Conservation (phyloP, 2,113 vertebrate species). For the Calonectris borealis region DNA sequence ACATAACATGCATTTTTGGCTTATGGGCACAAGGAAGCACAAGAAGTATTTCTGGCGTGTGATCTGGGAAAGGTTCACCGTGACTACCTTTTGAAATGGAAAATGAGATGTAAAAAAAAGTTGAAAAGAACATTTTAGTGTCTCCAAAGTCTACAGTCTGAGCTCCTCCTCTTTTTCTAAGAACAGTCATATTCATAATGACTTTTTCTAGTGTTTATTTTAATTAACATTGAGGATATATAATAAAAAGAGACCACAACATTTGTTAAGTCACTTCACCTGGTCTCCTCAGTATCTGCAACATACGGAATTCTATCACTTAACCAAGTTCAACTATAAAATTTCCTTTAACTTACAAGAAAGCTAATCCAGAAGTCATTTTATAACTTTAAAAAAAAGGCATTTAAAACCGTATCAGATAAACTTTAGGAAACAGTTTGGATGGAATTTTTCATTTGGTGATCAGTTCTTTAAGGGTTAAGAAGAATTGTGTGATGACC, state of each 20-base stretch:
- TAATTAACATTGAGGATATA: neutral
- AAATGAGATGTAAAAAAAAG: neutral
- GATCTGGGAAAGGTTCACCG: neutral
- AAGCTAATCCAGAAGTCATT: neutral
- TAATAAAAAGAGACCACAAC: neutral
- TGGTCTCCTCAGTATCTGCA: neutral
- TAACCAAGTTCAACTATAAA: neutral
- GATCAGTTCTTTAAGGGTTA: neutral
- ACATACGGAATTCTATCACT: neutral
- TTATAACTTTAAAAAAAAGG: neutral
- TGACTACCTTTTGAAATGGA: neutral
- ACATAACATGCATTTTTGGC: neutral
- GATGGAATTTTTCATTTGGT: neutral
- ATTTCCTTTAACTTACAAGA: neutral
- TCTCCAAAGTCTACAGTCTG: neutral
- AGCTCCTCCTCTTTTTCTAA: neutral
- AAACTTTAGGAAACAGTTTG: neutral
- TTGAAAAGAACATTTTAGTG: neutral
- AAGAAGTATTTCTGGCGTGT: neutral
- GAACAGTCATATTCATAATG: neutral
- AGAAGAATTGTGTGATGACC: neutral
- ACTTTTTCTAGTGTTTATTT: neutral
- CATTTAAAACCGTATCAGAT: neutral
- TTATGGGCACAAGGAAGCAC: neutral
- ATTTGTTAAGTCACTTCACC: neutral